Conservation (phyloP, 1,140 invertebrate species). For the Leptopilina boulardi region DNA sequence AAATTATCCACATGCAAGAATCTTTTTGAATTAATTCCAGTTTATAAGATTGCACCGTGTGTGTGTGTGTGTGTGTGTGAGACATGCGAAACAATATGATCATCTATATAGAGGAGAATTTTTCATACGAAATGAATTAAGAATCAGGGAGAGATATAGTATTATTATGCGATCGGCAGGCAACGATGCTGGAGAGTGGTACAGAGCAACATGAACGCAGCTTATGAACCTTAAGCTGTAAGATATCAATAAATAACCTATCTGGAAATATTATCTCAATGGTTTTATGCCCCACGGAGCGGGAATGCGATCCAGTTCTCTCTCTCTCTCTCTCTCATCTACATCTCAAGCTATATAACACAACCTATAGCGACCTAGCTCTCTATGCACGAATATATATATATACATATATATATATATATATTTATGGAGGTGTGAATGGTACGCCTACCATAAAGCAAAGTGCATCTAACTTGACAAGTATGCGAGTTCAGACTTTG, state of each 20-base stretch:
- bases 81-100: too few species aligned
- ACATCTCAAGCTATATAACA: constrained; percentile 39
- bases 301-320: constrained; percentile 66
- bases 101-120: not conserved
- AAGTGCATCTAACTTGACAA: constrained; percentile 57
- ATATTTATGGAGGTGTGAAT: constrained; percentile 68
- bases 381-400: constrained; percentile 36
- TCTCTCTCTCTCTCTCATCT: constrained; percentile 37
- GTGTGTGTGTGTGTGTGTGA: too few species aligned
- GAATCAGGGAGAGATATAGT: too few species aligned
- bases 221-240: constrained; percentile 34
- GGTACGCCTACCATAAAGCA: constrained; percentile 64
- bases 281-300: constrained; percentile 60
- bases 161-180: not conserved
- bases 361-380: constrained; percentile 36
- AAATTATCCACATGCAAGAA: too few species aligned
- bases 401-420: too few species aligned
- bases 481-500: constrained; percentile 4
- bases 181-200: constrained; percentile 5
- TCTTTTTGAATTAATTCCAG: too few species aligned
- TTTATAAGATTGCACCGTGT: too few species aligned
- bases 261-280: constrained; percentile 70
- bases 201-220: constrained; percentile 8
- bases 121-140: not conserved
- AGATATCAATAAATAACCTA: constrained; percentile 71